phyloP scores from a whole-genome alignment of 2,797 vertebrate species.

The Scolopax bukidnonensis region DNA sequence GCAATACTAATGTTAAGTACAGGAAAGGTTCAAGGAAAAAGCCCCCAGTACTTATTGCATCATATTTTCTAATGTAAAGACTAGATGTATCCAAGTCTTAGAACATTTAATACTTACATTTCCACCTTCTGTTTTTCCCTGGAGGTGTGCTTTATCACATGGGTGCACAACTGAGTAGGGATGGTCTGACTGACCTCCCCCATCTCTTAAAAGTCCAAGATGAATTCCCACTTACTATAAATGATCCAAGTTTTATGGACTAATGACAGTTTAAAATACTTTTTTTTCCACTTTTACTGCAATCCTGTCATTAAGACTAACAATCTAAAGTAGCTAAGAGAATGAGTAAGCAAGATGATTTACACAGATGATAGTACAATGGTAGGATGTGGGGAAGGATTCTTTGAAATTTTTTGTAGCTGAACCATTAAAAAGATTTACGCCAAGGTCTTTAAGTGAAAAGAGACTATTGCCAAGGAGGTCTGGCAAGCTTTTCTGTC shows the following conservation, averaged over 20 bases:
- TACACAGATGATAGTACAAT: constrained; percentile 47
- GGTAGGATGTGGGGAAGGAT: constrained; percentile 40
- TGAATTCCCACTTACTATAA: constrained; percentile 59
- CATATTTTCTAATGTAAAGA: neutral
- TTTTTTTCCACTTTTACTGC: constrained; percentile 12
- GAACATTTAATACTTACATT: neutral
- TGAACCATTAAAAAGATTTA: constrained; percentile 68
- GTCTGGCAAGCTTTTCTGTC: constrained; percentile 50
- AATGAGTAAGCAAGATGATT: constrained; percentile 68
- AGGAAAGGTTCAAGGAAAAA: neutral
- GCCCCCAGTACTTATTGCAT: neutral
- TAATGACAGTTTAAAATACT: constrained; percentile 62
- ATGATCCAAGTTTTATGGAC: constrained; percentile 56
- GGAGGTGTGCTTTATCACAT: neutral
- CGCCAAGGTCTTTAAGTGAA: constrained; percentile 64
- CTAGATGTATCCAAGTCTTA: neutral
- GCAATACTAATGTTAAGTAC: neutral
- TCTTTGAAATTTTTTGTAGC: constrained; percentile 16
- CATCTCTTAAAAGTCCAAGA: constrained; percentile 43
- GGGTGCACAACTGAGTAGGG: neutral
- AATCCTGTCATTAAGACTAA: constrained; percentile 69
- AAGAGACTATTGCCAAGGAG: constrained; percentile 60
- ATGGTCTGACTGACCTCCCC: constrained; percentile 34
- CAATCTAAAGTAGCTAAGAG: constrained; percentile 64
- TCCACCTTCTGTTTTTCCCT: neutral